Evolutionary conservation across 1,140 invertebrate genomes (phyloP).

Genomic region (Schmidtea mediterranea): DNA sequence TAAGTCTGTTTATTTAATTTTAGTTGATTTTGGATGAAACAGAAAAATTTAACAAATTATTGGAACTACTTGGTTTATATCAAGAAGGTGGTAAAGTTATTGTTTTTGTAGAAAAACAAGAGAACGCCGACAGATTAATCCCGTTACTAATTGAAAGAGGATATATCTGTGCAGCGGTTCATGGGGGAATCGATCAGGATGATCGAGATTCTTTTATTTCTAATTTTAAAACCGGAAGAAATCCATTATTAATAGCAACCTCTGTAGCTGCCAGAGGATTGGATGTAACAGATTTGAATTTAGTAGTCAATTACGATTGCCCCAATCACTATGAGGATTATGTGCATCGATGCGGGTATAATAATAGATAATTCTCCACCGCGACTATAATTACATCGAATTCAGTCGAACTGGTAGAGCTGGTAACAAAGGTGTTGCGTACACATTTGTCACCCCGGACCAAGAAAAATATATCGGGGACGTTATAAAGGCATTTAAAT

Average conservation of each 20-base stretch:
- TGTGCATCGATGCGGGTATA: conserved; percentile 66
- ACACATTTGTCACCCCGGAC: conserved; percentile 80
- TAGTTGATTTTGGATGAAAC: conserved; percentile 60
- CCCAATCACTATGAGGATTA: conserved; percentile 99
- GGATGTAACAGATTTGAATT: conserved; percentile 84
- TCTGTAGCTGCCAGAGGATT: conserved; percentile 82
- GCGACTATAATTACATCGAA: neutral
- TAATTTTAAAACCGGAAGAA: conserved; percentile 78
- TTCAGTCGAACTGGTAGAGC: conserved; percentile 42
- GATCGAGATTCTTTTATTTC: conserved; percentile 87
- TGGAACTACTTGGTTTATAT: conserved; percentile 77
- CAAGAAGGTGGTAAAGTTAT: conserved; percentile 72
- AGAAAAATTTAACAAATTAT: conserved; percentile 79
- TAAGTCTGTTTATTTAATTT: too few relatives aligned
- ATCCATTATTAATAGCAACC: conserved; percentile 49
- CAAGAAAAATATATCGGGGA: conserved; percentile 75
- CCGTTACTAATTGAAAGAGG: conserved; percentile 87
- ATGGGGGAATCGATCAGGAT: conserved; percentile 96
- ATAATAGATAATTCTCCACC: neutral
- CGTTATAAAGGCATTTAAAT: conserved; percentile 59
- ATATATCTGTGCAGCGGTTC: conserved; percentile 73
- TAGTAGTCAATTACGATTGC: conserved; percentile 96
- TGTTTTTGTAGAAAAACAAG: conserved; percentile 96
- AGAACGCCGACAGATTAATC: conserved; percentile 66
- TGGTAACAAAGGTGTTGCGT: conserved; percentile 79